phyloP scores from a whole-genome alignment of 2,888 invertebrate genomes.

The Nymphalis c-album region DNA sequence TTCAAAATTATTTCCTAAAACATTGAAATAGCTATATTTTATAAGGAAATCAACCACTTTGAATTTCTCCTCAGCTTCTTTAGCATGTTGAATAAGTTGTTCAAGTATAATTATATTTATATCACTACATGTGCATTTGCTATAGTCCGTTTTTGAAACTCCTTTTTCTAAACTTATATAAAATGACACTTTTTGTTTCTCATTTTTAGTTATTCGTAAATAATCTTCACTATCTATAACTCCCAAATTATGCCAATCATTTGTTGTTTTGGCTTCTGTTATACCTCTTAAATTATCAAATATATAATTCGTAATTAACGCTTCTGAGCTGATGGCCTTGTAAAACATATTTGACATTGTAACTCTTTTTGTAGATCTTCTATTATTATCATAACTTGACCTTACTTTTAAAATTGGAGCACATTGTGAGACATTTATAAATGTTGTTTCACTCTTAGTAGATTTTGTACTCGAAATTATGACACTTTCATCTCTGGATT shows the following conservation, averaged over 20 bases:
- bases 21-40: slow-evolving; percentile 56
- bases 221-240: slow-evolving; percentile 61
- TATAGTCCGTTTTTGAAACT: slow-evolving; percentile 62
- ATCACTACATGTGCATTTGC: slow-evolving; percentile 66
- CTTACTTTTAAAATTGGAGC: slow-evolving; percentile 59
- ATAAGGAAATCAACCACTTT: slow-evolving; percentile 66
- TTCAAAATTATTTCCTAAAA: slow-evolving; percentile 57
- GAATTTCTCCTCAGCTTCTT: slow-evolving; percentile 63
- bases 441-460: slow-evolving; percentile 27
- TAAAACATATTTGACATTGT: slow-evolving; percentile 55
- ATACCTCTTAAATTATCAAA: slow-evolving; percentile 63
- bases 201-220: slow-evolving; percentile 40
- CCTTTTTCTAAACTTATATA: slow-evolving; percentile 60
- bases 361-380: slow-evolving; percentile 59
- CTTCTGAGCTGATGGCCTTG: slow-evolving; percentile 41
- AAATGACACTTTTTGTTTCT: slow-evolving; percentile 47
- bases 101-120: slow-evolving; percentile 64
- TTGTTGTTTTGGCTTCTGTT: slow-evolving; percentile 55
- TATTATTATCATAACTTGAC: slow-evolving; percentile 36
- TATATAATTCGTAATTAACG: slow-evolving; percentile 45
- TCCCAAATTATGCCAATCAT: slow-evolving; percentile 66
- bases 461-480: slow-evolving; percentile 28
- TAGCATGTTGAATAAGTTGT: slow-evolving; percentile 68
- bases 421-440: slow-evolving; percentile 41
- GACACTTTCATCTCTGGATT: slow-evolving; percentile 32